Conservation (phyloP, 2,888 invertebrate genomes). For the Dryobotodes eremita region DNA sequence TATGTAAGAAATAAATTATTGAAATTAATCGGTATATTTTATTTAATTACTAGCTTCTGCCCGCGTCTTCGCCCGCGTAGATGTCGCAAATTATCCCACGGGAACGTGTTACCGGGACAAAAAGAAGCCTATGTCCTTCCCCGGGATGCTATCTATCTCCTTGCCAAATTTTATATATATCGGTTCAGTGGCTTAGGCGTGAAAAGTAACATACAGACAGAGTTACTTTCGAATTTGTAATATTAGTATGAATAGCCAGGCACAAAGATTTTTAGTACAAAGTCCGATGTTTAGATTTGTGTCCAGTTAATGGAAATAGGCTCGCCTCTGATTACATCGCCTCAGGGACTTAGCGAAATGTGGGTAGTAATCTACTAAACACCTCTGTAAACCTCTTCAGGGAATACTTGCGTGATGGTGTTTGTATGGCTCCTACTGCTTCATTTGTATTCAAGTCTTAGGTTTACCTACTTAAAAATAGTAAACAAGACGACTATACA, state of each 20-base stretch:
- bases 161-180: too few relatives aligned
- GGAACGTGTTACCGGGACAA: too few relatives aligned
- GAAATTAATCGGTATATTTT: background rate
- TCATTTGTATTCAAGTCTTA: background rate
- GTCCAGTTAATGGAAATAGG: background rate
- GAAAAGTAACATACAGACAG: too few relatives aligned
- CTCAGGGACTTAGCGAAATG: background rate
- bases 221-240: too few relatives aligned
- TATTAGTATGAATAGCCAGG: background rate
- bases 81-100: too few relatives aligned
- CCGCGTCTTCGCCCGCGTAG: too few relatives aligned
- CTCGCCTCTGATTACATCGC: background rate
- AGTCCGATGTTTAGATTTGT: background rate
- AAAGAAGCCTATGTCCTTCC: too few relatives aligned
- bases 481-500: background rate
- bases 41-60: too few relatives aligned
- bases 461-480: background rate
- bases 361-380: background rate
- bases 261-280: background rate
- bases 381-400: background rate
- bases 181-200: too few relatives aligned
- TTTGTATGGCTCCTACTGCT: background rate
- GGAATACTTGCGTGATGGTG: background rate
- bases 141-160: too few relatives aligned
- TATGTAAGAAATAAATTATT: slow-evolving; percentile 35